Evolutionary conservation across 1,140 invertebrate species (phyloP).

Genomic region (Conus betulinus): DNA sequence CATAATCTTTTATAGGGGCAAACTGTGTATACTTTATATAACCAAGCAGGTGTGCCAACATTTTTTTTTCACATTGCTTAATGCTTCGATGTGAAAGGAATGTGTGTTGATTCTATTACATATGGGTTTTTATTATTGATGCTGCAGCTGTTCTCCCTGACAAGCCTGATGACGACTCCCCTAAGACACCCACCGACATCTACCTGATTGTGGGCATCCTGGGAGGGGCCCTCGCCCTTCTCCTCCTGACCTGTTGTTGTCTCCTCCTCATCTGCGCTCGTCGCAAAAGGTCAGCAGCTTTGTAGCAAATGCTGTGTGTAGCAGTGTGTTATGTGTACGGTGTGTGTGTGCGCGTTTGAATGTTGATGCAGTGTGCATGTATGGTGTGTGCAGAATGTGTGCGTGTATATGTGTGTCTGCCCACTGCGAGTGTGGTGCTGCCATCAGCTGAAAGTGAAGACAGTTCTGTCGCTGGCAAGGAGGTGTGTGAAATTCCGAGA

Average conservation of each 20-base stretch:
- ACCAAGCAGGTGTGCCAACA: too few species aligned
- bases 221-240: not conserved
- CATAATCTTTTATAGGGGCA: too few species aligned
- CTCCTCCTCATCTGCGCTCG: constrained; percentile 19
- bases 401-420: too few species aligned
- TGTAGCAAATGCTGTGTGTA: not conserved
- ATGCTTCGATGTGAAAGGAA: too few species aligned
- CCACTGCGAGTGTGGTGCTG: too few species aligned
- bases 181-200: not conserved
- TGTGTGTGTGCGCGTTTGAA: not conserved
- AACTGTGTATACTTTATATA: too few species aligned
- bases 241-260: constrained; percentile 3
- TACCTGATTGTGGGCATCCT: constrained; percentile 28
- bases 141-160: not conserved
- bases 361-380: not conserved
- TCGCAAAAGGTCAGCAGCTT: constrained; percentile 1
- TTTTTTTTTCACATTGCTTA: too few species aligned
- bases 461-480: too few species aligned
- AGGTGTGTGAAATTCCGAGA: too few species aligned
- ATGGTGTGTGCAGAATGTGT: not conserved
- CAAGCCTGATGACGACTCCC: not conserved
- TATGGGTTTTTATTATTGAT: not conserved
- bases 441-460: too few species aligned
- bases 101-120: not conserved
- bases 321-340: not conserved